phyloP scores from a whole-genome alignment of 2,797 vertebrate genomes.

The Delichon dasypus region DNA sequence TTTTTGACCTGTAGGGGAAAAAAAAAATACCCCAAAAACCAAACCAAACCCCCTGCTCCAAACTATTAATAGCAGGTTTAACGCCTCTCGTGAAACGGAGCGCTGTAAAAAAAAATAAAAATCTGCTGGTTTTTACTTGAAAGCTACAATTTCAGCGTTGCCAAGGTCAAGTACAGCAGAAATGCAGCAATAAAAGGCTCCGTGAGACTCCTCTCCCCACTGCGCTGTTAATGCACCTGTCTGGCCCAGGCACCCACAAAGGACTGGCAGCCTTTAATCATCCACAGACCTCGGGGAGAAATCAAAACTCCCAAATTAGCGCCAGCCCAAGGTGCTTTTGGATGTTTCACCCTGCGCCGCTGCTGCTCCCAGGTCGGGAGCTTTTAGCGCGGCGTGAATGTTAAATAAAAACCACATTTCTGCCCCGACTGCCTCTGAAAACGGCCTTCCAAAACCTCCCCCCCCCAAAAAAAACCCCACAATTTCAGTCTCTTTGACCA shows the following conservation, averaged over 20 bases:
- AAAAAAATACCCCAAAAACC: no score
- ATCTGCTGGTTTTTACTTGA: conserved; percentile 46
- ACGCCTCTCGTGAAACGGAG: conserved; percentile 40
- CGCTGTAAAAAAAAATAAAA: not conserved
- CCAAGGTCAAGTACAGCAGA: conserved; percentile 69
- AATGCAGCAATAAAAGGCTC: conserved; percentile 60
- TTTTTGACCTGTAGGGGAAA: not conserved
- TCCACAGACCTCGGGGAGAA: conserved; percentile 50
- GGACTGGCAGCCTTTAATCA: conserved; percentile 41
- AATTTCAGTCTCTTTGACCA: no score
- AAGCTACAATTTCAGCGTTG: conserved; percentile 59
- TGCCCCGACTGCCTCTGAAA: not conserved
- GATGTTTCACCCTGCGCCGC: not conserved
- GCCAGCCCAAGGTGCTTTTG: conserved; percentile 20
- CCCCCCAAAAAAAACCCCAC: not conserved
- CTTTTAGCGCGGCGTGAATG: conserved; percentile 39
- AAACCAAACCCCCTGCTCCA: not conserved
- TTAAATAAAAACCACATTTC: conserved; percentile 47
- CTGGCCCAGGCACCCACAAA: conserved; percentile 50
- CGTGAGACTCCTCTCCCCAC: conserved; percentile 54
- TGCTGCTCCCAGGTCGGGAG: conserved; percentile 60
- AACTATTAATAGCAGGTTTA: conserved; percentile 56
- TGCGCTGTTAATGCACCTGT: conserved; percentile 68
- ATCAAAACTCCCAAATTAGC: conserved; percentile 59
- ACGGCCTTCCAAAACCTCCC: not conserved